Percentiles rank a stretch among this genome's conserved stretches.
phyloP scores from a whole-genome alignment of 2,797 vertebrate genomes.

The Xiphophorus birchmanni region DNA sequence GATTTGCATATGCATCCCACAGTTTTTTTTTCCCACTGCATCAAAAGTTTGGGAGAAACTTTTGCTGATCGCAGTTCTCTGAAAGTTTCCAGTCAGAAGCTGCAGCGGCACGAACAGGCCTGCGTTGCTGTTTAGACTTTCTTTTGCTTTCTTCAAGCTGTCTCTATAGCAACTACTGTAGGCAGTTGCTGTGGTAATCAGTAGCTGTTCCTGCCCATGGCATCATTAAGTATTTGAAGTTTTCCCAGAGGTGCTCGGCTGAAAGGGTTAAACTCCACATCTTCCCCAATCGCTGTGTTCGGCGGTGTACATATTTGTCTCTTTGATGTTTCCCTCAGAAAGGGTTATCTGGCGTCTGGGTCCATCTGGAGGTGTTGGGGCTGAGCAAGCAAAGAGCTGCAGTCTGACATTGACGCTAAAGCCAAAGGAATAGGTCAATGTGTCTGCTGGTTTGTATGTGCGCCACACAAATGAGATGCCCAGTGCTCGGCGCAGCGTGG shows the following conservation, averaged over 20 bases:
- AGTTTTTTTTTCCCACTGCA: constrained; percentile 62
- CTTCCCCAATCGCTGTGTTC: constrained; percentile 54
- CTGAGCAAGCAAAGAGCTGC: constrained; percentile 44
- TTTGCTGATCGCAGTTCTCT: constrained; percentile 73
- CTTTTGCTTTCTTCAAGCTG: constrained; percentile 70
- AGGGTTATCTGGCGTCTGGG: constrained; percentile 64
- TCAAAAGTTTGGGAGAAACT: constrained; percentile 68
- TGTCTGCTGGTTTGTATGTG: constrained; percentile 76
- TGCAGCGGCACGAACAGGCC: constrained; percentile 45
- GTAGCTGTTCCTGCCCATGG: constrained; percentile 69
- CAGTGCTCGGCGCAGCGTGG: constrained; percentile 54
- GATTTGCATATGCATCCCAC: constrained; percentile 75
- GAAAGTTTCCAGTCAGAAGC: constrained; percentile 66
- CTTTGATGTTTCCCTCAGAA: constrained; percentile 69
- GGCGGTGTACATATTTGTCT: constrained; percentile 66
- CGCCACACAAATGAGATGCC: constrained; percentile 69
- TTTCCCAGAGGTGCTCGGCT: constrained; percentile 66
- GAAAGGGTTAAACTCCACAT: constrained; percentile 71
- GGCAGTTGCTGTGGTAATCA: constrained; percentile 74
- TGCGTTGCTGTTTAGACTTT: constrained; percentile 60
- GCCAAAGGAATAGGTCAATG: constrained; percentile 84
- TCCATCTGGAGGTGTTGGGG: constrained; percentile 67
- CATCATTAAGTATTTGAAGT: constrained; percentile 76
- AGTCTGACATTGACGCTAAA: constrained; percentile 81
- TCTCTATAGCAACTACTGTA: constrained; percentile 83